Evolutionary conservation across 1,140 invertebrate species (phyloP).

Genomic region (Stratiolaelaps scimitus): DNA sequence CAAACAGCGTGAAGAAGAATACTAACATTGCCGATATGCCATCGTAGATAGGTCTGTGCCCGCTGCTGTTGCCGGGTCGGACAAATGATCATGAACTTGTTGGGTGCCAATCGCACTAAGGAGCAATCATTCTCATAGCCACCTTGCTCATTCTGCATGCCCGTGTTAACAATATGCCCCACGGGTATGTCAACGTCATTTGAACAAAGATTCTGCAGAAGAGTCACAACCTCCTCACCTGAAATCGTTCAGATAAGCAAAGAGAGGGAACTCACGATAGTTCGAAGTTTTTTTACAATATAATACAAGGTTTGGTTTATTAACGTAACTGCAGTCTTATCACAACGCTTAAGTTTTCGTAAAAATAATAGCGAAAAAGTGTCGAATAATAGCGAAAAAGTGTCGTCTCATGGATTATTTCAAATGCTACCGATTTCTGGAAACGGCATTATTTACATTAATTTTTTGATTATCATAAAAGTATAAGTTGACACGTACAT

Average conservation of each 20-base stretch:
- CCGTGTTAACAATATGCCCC: conserved; percentile 90
- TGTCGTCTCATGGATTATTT: too few species aligned
- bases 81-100: conserved; percentile 97
- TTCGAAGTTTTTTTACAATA: too few species aligned
- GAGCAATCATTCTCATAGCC: conserved; percentile 99
- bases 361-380: too few species aligned
- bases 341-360: too few species aligned
- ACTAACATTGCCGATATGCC: conserved; percentile 51
- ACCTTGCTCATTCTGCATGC: conserved; percentile 88
- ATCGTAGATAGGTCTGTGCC: conserved; percentile 77
- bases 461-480: too few species aligned
- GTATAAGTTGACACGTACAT: too few species aligned
- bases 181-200: conserved; percentile 90
- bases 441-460: too few species aligned
- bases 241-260: conserved; percentile 49
- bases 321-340: too few species aligned
- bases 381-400: too few species aligned
- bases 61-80: conserved; percentile 93
- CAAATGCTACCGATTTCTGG: too few species aligned
- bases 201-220: conserved; percentile 84
- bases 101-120: conserved; percentile 67
- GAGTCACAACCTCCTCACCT: conserved; percentile 72
- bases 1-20: not conserved
- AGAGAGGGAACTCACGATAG: too few species aligned
- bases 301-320: too few species aligned